Conservation (phyloP, 2,888 invertebrate genomes). For the Sarcophaga variegata region DNA sequence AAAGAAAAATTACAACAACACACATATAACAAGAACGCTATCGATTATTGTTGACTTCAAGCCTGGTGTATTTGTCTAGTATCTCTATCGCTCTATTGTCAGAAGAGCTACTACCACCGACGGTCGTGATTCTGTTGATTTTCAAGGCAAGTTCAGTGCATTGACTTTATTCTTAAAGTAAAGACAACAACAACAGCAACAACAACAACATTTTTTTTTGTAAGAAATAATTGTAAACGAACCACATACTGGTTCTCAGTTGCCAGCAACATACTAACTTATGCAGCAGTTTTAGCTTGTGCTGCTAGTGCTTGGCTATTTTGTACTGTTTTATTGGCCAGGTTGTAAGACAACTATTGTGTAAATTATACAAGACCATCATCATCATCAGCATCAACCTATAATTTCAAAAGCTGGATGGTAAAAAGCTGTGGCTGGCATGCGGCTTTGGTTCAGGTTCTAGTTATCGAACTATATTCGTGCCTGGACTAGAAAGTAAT, state of each 20-base stretch:
- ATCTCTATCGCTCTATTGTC: slow-evolving; percentile 31
- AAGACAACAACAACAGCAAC: slow-evolving; percentile 14
- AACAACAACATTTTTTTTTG: neutral
- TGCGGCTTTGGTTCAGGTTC: slow-evolving; percentile 55
- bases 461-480: slow-evolving; percentile 55
- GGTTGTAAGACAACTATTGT: slow-evolving; percentile 60
- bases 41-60: slow-evolving; percentile 60
- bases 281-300: slow-evolving; percentile 29
- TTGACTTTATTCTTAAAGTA: slow-evolving; percentile 71
- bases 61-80: slow-evolving; percentile 50
- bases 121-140: slow-evolving; percentile 69
- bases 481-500: slow-evolving; percentile 21
- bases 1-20: neutral
- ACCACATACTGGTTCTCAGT: slow-evolving; percentile 64
- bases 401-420: too few relatives aligned
- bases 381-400: neutral
- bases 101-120: slow-evolving; percentile 50
- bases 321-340: slow-evolving; percentile 34
- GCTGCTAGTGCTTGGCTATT: slow-evolving; percentile 13
- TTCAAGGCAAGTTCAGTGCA: slow-evolving; percentile 75
- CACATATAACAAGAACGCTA: slow-evolving; percentile 32
- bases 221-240: slow-evolving; percentile 25
- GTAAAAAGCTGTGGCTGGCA: neutral
- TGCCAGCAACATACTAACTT: slow-evolving; percentile 43
- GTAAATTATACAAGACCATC: slow-evolving; percentile 46